Conservation (phyloP, 2,797 vertebrate species). For the Hyperoplus lanceolatus region DNA sequence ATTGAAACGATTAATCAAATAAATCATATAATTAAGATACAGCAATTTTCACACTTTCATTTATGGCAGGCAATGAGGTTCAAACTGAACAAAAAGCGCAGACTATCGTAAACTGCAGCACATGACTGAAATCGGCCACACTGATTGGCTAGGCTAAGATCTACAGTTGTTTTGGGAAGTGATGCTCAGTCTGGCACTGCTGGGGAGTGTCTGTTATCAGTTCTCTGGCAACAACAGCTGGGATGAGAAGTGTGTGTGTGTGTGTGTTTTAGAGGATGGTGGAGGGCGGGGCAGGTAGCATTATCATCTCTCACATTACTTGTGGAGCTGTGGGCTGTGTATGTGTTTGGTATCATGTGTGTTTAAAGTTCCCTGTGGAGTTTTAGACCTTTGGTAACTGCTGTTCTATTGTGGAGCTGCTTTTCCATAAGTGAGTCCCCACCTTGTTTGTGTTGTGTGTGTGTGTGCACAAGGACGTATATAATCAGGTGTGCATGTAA, state of each 20-base stretch:
- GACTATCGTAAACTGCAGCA: not conserved
- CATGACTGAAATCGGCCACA: not conserved
- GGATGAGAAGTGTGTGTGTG: constrained; percentile 13
- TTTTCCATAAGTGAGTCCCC: not conserved
- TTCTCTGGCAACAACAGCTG: constrained; percentile 30
- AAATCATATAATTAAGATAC: not conserved
- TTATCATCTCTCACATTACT: constrained; percentile 38
- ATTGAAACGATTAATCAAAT: not conserved
- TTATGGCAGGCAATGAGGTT: not conserved
- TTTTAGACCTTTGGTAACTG: not conserved
- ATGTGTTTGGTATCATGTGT: constrained; percentile 12
- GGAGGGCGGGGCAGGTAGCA: constrained; percentile 15
- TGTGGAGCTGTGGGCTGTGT: constrained; percentile 9
- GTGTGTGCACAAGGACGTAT: not conserved
- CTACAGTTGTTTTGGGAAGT: constrained; percentile 22
- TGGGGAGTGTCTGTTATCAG: constrained; percentile 47
- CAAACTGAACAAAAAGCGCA: not conserved
- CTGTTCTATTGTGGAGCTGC: not conserved
- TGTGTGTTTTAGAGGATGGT: not conserved
- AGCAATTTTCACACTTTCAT: not conserved
- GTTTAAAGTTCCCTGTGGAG: not conserved
- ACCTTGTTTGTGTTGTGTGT: not conserved
- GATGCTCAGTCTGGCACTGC: constrained; percentile 34
- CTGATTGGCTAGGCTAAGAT: constrained; percentile 1
- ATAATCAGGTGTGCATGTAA: not conserved